Conservation (phyloP, 1,140 invertebrate genomes). For the Drosophila varians region DNA sequence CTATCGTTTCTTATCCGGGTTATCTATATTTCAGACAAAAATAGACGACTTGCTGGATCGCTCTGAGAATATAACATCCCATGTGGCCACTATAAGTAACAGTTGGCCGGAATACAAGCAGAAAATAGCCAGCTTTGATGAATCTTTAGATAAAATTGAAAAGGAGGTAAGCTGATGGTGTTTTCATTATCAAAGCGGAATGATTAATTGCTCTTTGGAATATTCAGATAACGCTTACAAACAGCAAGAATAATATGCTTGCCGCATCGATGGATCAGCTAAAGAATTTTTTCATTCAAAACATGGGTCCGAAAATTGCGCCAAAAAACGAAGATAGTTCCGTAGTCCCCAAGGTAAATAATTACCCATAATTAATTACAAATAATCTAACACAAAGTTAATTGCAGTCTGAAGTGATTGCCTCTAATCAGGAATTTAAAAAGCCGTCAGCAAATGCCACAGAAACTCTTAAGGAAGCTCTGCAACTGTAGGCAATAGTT, state of each 20-base stretch:
- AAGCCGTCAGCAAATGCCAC: constrained; percentile 45
- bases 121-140: constrained; percentile 58
- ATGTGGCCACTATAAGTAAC: constrained; percentile 73
- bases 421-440: constrained; percentile 20
- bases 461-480: constrained; percentile 19
- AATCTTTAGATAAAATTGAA: constrained; percentile 56
- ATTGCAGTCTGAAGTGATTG: constrained; percentile 32
- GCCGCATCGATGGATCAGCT: constrained; percentile 48
- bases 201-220: constrained; percentile 15
- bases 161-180: constrained; percentile 52
- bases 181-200: not conserved
- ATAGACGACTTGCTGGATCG: constrained; percentile 73
- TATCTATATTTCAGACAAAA: constrained; percentile 52
- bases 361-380: not conserved
- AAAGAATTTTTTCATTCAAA: constrained; percentile 46
- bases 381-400: not conserved
- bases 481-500: constrained; percentile 36
- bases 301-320: constrained; percentile 11
- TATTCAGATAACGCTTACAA: constrained; percentile 29
- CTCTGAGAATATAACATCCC: constrained; percentile 72
- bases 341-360: constrained; percentile 27
- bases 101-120: constrained; percentile 74
- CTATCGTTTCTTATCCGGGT: constrained; percentile 5
- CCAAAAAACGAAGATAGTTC: constrained; percentile 17
- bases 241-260: constrained; percentile 43